Conservation (phyloP, 2,113 vertebrate genomes). For the Zosterops borbonicus region DNA sequence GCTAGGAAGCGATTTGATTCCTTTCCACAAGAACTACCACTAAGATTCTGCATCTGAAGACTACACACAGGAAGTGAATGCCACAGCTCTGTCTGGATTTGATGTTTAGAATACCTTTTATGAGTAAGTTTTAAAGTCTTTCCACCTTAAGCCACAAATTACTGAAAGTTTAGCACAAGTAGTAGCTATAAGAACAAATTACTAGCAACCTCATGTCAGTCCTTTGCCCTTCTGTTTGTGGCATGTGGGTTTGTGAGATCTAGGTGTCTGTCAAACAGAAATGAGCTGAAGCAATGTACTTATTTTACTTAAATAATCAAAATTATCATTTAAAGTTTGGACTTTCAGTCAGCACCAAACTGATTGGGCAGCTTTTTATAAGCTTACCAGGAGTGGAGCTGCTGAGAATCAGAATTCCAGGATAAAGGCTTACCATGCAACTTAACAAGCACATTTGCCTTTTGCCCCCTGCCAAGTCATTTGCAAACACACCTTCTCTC, state of each 20-base stretch:
- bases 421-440: not conserved
- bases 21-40: not conserved
- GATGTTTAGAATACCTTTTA: not conserved
- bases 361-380: not conserved
- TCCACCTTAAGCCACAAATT: not conserved
- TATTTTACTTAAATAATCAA: not conserved
- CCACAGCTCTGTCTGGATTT: not conserved
- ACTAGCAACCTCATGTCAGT: not conserved
- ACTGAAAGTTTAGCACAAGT: not conserved
- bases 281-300: not conserved
- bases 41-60: not conserved
- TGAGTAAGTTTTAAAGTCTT: not conserved
- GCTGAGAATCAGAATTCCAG: not conserved
- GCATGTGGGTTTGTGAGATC: not conserved
- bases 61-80: not conserved
- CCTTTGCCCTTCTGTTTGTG: not conserved
- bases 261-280: not conserved
- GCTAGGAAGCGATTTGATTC: not conserved
- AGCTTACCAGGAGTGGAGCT: not conserved
- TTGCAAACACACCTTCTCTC: slow-evolving; percentile 84
- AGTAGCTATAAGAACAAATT: not conserved
- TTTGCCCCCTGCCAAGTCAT: not conserved
- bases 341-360: not conserved
- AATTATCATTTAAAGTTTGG: not conserved
- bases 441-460: not conserved